These are phyloP conservation scores for Esox masquinongy DNA, from an alignment of 2,797 vertebrate genomes.

Conservation along the genomic window DNA sequence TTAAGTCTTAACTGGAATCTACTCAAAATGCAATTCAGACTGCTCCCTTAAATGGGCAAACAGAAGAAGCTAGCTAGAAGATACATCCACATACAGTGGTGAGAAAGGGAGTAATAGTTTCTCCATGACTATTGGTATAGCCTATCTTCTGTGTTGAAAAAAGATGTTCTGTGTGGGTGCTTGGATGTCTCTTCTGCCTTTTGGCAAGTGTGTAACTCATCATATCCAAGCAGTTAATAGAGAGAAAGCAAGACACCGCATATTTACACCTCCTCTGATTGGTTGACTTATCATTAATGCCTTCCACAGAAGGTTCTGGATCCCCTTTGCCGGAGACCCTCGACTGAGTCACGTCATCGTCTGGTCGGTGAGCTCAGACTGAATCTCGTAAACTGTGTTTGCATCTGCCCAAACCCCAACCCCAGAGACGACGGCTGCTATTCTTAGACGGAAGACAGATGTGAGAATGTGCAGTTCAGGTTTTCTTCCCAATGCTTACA, in stretches of 20 bases:
- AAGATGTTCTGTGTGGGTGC: conserved; percentile 54
- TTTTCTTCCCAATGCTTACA: conserved; percentile 2
- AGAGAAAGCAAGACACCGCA: conserved; percentile 23
- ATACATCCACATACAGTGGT: conserved; percentile 49
- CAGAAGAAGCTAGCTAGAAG: conserved; percentile 47
- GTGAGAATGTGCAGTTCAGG: conserved; percentile 25
- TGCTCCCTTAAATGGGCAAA: conserved; percentile 46
- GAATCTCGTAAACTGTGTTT: conserved; percentile 45
- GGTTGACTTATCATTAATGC: conserved; percentile 32
- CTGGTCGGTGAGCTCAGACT: conserved; percentile 72
- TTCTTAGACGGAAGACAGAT: conserved; percentile 50
- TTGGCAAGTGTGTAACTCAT: conserved; percentile 28
- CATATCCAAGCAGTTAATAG: conserved; percentile 14
- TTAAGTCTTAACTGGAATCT: conserved; percentile 11
- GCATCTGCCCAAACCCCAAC: conserved; percentile 60
- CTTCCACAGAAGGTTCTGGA: conserved; percentile 28
- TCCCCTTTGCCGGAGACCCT: conserved; percentile 46
- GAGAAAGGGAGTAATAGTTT: conserved; percentile 59
- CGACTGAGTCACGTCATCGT: conserved; percentile 52
- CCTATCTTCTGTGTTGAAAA: conserved; percentile 23
- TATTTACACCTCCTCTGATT: conserved; percentile 48
- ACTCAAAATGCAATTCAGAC: conserved; percentile 15
- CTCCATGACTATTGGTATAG: neutral
- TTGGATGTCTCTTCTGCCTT: conserved; percentile 15
- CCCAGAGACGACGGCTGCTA: conserved; percentile 60